phyloP scores from a whole-genome alignment of 2,113 vertebrate genomes.

The Sceloporus undulatus region DNA sequence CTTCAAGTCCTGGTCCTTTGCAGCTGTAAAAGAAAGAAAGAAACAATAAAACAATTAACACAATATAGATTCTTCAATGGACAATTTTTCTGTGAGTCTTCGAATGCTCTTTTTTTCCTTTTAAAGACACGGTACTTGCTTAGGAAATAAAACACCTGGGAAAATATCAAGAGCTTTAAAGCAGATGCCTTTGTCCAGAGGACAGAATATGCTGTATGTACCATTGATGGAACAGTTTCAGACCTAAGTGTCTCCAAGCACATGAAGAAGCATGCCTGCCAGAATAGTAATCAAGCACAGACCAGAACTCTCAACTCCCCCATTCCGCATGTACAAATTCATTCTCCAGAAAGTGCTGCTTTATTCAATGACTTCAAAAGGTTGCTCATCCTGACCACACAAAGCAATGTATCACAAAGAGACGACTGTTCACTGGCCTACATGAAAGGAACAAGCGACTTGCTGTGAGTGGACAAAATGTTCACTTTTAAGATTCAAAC shows the following conservation, averaged over 20 bases:
- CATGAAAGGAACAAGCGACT: conserved; percentile 7
- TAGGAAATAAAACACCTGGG: conserved; percentile 8
- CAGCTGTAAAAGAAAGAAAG: conserved; percentile 72
- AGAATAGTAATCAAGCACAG: conserved; percentile 9
- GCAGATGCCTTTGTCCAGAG: conserved; percentile 13
- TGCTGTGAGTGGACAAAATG: conserved; percentile 3
- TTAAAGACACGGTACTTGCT: conserved; percentile 4
- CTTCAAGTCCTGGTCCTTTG: conserved; percentile 78
- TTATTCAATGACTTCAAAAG: conserved; percentile 31
- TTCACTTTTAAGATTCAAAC: neutral
- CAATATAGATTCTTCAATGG: neutral
- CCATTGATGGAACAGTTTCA: conserved; percentile 30
- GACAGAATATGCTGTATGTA: neutral
- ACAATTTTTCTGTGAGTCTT: conserved; percentile 13
- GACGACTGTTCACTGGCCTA: neutral
- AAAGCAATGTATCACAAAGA: conserved; percentile 25
- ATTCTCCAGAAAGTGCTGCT: neutral
- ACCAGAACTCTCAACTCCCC: neutral
- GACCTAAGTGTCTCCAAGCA: neutral
- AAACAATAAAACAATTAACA: neutral
- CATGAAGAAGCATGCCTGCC: neutral
- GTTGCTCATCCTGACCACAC: neutral
- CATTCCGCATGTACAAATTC: neutral
- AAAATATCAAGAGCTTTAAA: conserved; percentile 30
- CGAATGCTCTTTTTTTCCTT: conserved; percentile 25